Evolutionary conservation across 2,888 invertebrate genomes (phyloP).

Genomic region (Drosophila greeni): DNA sequence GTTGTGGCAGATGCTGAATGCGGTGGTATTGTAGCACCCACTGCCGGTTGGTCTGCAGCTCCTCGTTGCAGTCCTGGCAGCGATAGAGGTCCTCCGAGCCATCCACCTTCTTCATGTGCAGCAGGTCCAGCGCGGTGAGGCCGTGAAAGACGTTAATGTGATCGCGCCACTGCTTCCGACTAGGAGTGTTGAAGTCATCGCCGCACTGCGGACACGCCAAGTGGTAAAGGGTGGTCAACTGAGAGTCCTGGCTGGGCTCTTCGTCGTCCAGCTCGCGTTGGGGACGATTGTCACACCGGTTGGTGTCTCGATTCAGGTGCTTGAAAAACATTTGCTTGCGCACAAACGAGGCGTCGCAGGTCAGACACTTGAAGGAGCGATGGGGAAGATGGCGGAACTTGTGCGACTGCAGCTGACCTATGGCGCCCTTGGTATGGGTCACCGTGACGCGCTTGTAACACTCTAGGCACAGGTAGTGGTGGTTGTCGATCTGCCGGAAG

Average conservation of each 20-base stretch:
- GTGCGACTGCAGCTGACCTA: constrained; percentile 75
- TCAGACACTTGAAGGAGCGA: constrained; percentile 73
- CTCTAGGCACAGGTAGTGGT: constrained; percentile 74
- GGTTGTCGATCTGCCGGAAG: constrained; percentile 74
- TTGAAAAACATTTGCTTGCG: constrained; percentile 77
- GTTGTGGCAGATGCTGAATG: constrained; percentile 70
- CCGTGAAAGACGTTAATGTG: constrained; percentile 70
- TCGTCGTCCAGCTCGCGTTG: constrained; percentile 23
- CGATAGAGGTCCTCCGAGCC: constrained; percentile 60
- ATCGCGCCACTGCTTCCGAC: constrained; percentile 68
- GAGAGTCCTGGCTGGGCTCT: neutral
- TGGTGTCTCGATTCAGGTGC: constrained; percentile 73
- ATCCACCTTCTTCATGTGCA: constrained; percentile 64
- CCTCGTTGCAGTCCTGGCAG: constrained; percentile 69
- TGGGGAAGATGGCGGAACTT: constrained; percentile 75
- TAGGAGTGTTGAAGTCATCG: constrained; percentile 60
- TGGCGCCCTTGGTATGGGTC: constrained; percentile 75
- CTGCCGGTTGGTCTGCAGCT: constrained; percentile 65
- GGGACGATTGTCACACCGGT: constrained; percentile 64
- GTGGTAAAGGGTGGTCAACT: constrained; percentile 35
- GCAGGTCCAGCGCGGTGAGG: constrained; percentile 57
- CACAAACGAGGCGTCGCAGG: constrained; percentile 71
- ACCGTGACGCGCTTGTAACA: constrained; percentile 76
- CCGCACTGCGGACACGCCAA: constrained; percentile 74
- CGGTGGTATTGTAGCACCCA: constrained; percentile 70